Evolutionary conservation across 2,888 invertebrate species (phyloP), one percentile per base, ranked within the genome.

Genomic region (Hipparchia sbordonii): DNA sequence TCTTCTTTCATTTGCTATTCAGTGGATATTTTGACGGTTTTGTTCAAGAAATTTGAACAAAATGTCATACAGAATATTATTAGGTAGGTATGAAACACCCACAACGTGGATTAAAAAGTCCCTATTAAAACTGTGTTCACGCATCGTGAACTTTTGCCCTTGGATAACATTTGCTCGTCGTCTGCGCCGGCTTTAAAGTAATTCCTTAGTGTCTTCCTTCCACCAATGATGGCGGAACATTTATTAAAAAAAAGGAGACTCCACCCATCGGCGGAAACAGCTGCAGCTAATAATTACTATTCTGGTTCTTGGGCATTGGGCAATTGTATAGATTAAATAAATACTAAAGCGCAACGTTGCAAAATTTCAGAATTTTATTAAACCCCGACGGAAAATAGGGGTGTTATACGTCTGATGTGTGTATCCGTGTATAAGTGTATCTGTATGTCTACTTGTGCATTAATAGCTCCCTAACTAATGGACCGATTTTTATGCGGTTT

Each of bases 271-370:
- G 84, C 91, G 93, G 93, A 93, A 93, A 85, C 93, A 93, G 93
- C 93, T 93, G 93, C 93, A 87, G 80, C 83, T 83, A 88, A 89
- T 92, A 90, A 93, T 93, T 92, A 92, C 88, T 87, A 89, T 88
- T 88, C 87, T 82, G 87, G 85, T 81, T 86, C 85, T 83, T 87
- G 86, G 85, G 86, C 89, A 89, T 89, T 87, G 87, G 85, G 84
- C 83, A 84, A 86, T 76, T 81, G 39, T 39, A 75, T 77, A 84
- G 84, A 86, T 87, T 87, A 84, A 82, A 61, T 69, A 69, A 69
- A 61, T 48, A 81, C 79, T 71, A 78, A 81, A 80, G 72, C 78
- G 71, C 13, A 60, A 48, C 60, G 70, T 71, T 67, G 56, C 23
- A 66, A 56, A 65, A 66, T 68, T 67, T 67, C 70, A 62, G 57